A percentile compares a stretch with the other conserved stretches of the same genome.
Evolutionary conservation across 2,888 invertebrate species (phyloP).

Genomic region (Malacosoma neustria): DNA sequence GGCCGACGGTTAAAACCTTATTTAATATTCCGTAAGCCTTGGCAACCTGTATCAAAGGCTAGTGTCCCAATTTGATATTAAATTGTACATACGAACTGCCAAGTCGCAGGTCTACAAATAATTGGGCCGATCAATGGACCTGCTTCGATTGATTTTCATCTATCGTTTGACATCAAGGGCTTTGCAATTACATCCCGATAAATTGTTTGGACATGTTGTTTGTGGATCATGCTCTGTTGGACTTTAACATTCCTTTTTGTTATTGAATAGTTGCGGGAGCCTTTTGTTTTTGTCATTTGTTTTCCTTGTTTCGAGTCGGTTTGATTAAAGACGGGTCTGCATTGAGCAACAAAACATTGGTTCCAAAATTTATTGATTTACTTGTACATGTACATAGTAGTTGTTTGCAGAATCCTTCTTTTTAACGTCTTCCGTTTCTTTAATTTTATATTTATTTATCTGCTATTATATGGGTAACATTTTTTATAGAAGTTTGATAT

Average conservation of each 20-base stretch:
- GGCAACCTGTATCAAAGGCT: too few relatives aligned
- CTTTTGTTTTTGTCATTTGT: background rate
- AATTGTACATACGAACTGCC: too few relatives aligned
- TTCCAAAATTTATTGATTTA: background rate
- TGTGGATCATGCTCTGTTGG: background rate
- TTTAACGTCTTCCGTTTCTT: too few relatives aligned
- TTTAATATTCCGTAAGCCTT: too few relatives aligned
- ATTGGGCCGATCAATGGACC: background rate
- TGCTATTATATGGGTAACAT: too few relatives aligned
- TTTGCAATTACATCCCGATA: background rate
- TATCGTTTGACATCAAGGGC: background rate
- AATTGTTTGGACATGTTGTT: background rate
- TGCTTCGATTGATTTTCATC: background rate
- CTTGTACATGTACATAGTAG: too few relatives aligned
- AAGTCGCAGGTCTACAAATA: background rate
- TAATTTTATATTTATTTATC: too few relatives aligned
- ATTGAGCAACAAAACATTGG: background rate
- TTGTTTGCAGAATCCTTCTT: too few relatives aligned
- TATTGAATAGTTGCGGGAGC: conserved; percentile 3
- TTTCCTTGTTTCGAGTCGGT: background rate
- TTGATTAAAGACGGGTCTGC: background rate
- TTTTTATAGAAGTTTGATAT: too few relatives aligned
- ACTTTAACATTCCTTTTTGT: background rate
- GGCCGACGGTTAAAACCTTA: too few relatives aligned
- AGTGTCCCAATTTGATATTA: too few relatives aligned